These are phyloP conservation scores for Epinephelus awoara DNA, from an alignment of 2,797 vertebrate genomes.

Conservation along the genomic window DNA sequence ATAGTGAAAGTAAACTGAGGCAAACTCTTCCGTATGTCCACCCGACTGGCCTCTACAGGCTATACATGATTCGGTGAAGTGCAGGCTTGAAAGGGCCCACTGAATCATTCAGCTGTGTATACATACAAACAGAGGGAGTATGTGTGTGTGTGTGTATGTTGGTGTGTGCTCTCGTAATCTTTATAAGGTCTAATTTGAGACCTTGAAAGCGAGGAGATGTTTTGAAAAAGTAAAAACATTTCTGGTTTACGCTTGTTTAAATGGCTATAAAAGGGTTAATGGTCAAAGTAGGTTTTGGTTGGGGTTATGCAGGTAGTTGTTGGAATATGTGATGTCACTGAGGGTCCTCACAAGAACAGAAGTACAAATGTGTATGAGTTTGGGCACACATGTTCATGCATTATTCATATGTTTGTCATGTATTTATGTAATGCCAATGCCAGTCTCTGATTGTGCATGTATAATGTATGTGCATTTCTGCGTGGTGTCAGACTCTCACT, in stretches of 20 bases:
- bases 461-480: slow-evolving; percentile 22
- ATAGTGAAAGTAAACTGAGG: background rate
- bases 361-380: background rate
- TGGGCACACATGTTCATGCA: background rate
- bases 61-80: background rate
- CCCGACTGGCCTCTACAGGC: background rate
- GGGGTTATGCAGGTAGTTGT: background rate
- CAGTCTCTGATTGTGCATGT: slow-evolving; percentile 33
- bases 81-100: background rate
- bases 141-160: background rate
- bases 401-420: slow-evolving; percentile 14
- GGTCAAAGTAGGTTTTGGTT: background rate
- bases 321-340: background rate
- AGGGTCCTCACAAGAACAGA: background rate
- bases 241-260: background rate
- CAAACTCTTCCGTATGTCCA: background rate
- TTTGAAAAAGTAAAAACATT: background rate
- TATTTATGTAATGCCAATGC: slow-evolving; percentile 10
- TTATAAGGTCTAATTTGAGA: background rate
- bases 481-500: slow-evolving; percentile 84
- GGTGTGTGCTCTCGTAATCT: background rate
- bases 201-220: no score
- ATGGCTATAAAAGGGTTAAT: background rate
- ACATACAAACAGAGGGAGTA: background rate
- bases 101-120: background rate